A percentile compares a stretch with the other conserved stretches of the same genome.
Conservation (phyloP, 2,888 invertebrate genomes). For the Capitulum mitella region DNA sequence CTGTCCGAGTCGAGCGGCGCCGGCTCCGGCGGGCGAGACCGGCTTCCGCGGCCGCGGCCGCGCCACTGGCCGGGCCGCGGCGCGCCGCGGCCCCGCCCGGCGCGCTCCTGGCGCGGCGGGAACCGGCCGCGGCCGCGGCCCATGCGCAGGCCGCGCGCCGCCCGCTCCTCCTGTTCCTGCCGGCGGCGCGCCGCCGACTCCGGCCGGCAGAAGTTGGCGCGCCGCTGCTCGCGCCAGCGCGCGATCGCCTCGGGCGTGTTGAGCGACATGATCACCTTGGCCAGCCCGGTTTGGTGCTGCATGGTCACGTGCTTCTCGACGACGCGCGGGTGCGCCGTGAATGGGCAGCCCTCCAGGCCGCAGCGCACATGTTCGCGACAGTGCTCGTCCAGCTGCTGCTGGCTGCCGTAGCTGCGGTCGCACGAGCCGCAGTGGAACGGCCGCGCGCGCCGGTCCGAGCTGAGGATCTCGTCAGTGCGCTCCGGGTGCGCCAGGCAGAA, state of each 20-base stretch:
- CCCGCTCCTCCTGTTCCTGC: not conserved
- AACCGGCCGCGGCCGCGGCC: not conserved
- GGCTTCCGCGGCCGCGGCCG: not conserved
- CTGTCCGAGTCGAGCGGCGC: not conserved
- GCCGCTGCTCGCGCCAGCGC: conserved; percentile 73
- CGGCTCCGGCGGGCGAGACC: not conserved
- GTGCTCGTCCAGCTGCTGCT: conserved; percentile 58
- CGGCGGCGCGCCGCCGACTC: not conserved
- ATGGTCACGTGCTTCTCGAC: conserved; percentile 71
- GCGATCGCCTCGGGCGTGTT: conserved; percentile 72
- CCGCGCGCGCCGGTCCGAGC: conserved; percentile 15
- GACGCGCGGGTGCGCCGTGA: conserved; percentile 67
- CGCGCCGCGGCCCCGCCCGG: not conserved
- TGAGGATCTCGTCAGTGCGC: conserved; percentile 9
- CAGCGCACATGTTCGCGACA: conserved; percentile 68
- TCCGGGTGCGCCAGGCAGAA: conserved; percentile 23
- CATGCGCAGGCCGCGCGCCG: not conserved
- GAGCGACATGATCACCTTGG: conserved; percentile 63
- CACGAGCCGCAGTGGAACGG: conserved; percentile 58
- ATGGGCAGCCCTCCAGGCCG: conserved; percentile 69
- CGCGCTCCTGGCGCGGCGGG: not conserved
- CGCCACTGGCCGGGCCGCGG: not conserved
- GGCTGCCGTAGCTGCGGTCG: conserved; percentile 61
- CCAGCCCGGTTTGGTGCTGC: conserved; percentile 78
- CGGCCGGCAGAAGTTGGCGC: not conserved